Conservation (phyloP, 2,888 invertebrate species). For the Pristionchus mayeri region DNA sequence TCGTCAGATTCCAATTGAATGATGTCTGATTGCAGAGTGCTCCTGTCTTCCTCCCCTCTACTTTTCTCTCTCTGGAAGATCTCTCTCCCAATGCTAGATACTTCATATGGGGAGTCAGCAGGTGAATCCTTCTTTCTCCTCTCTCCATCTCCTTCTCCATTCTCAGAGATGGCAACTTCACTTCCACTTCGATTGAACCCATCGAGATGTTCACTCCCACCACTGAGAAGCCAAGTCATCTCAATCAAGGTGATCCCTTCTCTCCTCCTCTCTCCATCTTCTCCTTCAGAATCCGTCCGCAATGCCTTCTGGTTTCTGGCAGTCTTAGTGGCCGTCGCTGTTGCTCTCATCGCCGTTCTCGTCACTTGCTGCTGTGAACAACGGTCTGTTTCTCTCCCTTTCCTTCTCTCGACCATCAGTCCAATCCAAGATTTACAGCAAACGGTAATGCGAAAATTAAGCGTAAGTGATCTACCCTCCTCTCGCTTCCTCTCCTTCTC, state of each 20-base stretch:
- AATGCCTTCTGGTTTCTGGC: constrained; percentile 78
- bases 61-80: background rate
- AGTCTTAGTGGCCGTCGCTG: constrained; percentile 75
- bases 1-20: background rate
- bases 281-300: constrained; percentile 71
- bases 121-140: constrained; percentile 78
- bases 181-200: constrained; percentile 51
- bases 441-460: constrained; percentile 36
- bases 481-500: background rate
- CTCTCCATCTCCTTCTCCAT: background rate
- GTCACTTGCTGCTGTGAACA: constrained; percentile 72
- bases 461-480: constrained; percentile 19
- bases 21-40: background rate
- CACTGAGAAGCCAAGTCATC: constrained; percentile 58
- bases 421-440: background rate
- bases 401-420: too few relatives aligned
- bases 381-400: constrained; percentile 38
- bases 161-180: constrained; percentile 84
- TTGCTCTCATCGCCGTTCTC: constrained; percentile 75
- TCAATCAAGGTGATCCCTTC: constrained; percentile 55
- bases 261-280: background rate
- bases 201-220: constrained; percentile 57
- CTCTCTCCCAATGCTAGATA: constrained; percentile 82
- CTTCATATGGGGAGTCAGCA: constrained; percentile 86
- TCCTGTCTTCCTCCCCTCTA: constrained; percentile 35